Base-by-base conservation (phyloP, 2,113 vertebrate species). In the Glaucomys volans region DNA sequence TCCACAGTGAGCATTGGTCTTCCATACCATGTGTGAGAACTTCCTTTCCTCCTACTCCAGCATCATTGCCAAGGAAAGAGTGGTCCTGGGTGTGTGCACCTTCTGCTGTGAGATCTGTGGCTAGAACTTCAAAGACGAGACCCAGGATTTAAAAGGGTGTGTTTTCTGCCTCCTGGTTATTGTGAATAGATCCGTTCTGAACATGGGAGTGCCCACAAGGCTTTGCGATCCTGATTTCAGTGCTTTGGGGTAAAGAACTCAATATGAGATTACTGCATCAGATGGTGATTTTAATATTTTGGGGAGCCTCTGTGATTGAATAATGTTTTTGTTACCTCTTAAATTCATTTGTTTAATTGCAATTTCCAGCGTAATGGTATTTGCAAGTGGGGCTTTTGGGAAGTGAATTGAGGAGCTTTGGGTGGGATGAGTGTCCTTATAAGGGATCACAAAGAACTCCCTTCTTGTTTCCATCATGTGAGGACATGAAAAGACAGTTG, bases 41-140 rank as follows among this genome's bases (percentile, higher is more conserved):
- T 57, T 59, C 40, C 67, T 13, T 28, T 57, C 5, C 16, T 44
- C 35, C 28, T n/a, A 37, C 9, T 42, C 20, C n/a, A 28, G n/a
- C 28, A 32, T 80, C 4, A 9, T 18, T 50, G 13, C 40, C 40
- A 94, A 72, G 4, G 17, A n/a, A 64, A 54, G 18, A 54, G 22
- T 9, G 11, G 0, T 9, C 8, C 44, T 67, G 28, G 35, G 0
- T 86, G 16, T 9, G 6, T 26, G 24, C 2, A 24, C 9, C 17
- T n/a, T 87, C 18, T 9, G 67, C 28, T 57, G 0, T 28, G 24
- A 35, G 32, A 77, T 26, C 12, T n/a, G 12, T 74, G 37, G 35
- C 47, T 94, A 86, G 59, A 82, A 42, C 17, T 67, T 81, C 32
- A 75, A 79, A 84, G 20, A 24, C 2, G 42, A 50, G 5, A 84